Evolutionary conservation across 2,797 vertebrate species (phyloP).

Genomic region (Eremophila alpestris): DNA sequence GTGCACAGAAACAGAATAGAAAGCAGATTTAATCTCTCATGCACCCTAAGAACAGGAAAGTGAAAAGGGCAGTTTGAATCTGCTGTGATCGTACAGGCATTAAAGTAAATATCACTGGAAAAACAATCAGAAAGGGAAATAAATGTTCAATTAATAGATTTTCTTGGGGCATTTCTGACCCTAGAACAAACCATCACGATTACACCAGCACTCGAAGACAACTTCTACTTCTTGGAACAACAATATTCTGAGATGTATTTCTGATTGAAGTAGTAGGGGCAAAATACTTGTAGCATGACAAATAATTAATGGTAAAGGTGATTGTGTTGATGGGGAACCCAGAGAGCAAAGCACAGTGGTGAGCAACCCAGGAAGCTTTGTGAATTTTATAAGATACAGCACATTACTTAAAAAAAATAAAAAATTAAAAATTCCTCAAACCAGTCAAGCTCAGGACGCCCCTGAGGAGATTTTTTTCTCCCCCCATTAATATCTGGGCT

Average conservation of each 20-base stretch:
- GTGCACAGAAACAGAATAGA: neutral
- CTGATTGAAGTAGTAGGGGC: neutral
- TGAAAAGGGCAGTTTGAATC: neutral
- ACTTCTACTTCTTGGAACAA: neutral
- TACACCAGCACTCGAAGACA: neutral
- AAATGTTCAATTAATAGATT: neutral
- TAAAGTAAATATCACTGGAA: neutral
- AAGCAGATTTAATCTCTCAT: neutral
- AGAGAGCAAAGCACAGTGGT: neutral
- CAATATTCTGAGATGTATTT: neutral
- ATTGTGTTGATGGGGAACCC: neutral
- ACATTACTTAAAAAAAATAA: neutral
- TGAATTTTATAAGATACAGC: neutral
- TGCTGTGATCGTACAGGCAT: fast-evolving
- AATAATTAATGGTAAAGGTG: neutral
- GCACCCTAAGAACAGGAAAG: neutral
- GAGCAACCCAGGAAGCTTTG: neutral
- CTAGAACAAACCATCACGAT: neutral
- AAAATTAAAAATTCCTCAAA: neutral
- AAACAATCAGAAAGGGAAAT: neutral
- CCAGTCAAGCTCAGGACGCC: neutral
- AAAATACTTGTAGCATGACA: neutral
- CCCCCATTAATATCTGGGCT: fast-evolving
- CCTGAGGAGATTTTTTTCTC: neutral
- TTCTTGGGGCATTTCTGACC: neutral